Percentiles rank a stretch among this genome's conserved stretches.
Evolutionary conservation across 2,888 invertebrate species (phyloP).

Genomic region (Euphydryas editha): DNA sequence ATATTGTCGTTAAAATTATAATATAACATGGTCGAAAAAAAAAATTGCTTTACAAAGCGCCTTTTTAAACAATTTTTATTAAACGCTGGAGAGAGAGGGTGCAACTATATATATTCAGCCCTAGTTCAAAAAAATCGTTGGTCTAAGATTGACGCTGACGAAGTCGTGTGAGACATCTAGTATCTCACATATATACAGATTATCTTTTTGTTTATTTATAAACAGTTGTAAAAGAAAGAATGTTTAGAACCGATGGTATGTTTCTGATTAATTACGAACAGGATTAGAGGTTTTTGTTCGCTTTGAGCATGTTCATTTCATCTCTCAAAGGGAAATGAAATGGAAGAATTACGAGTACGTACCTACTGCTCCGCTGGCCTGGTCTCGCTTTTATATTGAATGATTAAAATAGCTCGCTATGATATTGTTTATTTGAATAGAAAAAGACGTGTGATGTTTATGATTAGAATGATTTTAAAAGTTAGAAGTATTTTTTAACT

Average conservation of each 20-base stretch:
- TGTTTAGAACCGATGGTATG: slow-evolving; percentile 18
- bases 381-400: slow-evolving; percentile 4
- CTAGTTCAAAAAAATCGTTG: too few species aligned
- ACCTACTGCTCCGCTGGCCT: not conserved
- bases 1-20: too few species aligned
- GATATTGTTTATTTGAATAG: not conserved
- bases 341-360: slow-evolving; percentile 14
- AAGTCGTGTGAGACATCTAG: too few species aligned
- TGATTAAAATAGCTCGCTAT: slow-evolving; percentile 1
- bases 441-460: not conserved
- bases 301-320: slow-evolving; percentile 20
- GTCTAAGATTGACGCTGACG: too few species aligned
- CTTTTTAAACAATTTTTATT: too few species aligned
- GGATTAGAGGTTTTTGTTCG: slow-evolving; percentile 27
- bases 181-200: not conserved
- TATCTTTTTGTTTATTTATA: not conserved
- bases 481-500: too few species aligned
- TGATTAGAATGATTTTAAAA: too few species aligned
- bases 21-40: too few species aligned
- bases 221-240: slow-evolving; percentile 16
- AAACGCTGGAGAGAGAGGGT: too few species aligned
- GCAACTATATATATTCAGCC: too few species aligned
- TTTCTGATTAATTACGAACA: slow-evolving; percentile 28
- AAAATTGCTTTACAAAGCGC: too few species aligned
- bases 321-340: slow-evolving; percentile 27